Evolutionary conservation across 2,888 invertebrate species (phyloP), one percentile per base, ranked within the genome.

Genomic region (Conops quadrifasciatus): DNA sequence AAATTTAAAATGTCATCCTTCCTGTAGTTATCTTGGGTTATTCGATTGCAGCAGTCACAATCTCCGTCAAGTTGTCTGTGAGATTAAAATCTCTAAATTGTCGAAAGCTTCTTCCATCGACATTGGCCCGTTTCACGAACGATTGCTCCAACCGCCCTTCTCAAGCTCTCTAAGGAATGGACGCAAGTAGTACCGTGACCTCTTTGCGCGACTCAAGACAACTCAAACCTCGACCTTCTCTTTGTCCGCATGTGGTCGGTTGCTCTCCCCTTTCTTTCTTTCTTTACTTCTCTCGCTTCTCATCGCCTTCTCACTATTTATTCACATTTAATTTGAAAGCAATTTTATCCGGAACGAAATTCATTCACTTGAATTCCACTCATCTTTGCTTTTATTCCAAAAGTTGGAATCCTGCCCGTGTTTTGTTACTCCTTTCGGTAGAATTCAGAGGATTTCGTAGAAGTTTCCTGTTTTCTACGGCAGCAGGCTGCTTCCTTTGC

Each of bases 251-350:
- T 49, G 16, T 19, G 19, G 16, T 49, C 13, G n/a, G n/a, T 49
- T 56, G 11, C 24, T n/a, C 1, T 56, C 53, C 21, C 7, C 53
- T 1, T 21, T 11, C 58, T 36, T 28, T 53, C 11, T n/a, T 53
- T 21, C 53, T 4, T 3, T n/a, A 21, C 24, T 21, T 53, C 26
- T 58, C 15, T 7, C 9, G 9, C 36, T 36, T 36, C 36, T 36
- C 36, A n/a, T 53, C 51, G 19, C 30, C 43, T 11, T 24, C 51
- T 2, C 36, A 63, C 47, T n/a, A 47, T 56, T 53, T 56, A 66
- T 66, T 30, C 66, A 56, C 66, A 66, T 66, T 66, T 53, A 53
- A 66, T 56, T 66, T 66, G 53, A 66, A 66, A 66, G 19, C 66
- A 66, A 66, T 66, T 66, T 56, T 43, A 24, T 66, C 56, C 66